Conservation (phyloP, 2,888 invertebrate genomes). For the Digitonthophagus gazella region DNA sequence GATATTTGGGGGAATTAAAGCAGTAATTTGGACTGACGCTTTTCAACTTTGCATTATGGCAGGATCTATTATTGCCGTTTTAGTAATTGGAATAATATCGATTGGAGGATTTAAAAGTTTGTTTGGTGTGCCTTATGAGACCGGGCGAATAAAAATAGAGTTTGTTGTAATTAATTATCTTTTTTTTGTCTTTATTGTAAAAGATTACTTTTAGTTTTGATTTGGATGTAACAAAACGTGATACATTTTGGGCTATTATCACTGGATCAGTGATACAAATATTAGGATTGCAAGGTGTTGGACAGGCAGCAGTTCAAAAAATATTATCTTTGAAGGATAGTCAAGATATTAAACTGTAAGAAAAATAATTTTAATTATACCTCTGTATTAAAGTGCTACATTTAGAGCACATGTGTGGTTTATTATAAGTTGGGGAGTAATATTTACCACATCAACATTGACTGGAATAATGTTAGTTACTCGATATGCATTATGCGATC, state of each 20-base stretch:
- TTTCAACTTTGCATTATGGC: slow-evolving; percentile 58
- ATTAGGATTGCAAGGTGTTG: slow-evolving; percentile 58
- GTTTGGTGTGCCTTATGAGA: slow-evolving; percentile 56
- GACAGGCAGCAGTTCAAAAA: slow-evolving; percentile 61
- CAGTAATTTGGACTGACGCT: slow-evolving; percentile 63
- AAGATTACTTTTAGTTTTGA: slow-evolving; percentile 54
- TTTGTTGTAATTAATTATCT: slow-evolving; percentile 37
- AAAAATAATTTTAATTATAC: not conserved
- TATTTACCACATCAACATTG: slow-evolving; percentile 58
- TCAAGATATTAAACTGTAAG: slow-evolving; percentile 55
- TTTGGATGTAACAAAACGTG: slow-evolving; percentile 58
- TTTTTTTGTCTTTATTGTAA: not conserved
- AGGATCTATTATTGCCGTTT: slow-evolving; percentile 55
- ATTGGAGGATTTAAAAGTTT: slow-evolving; percentile 57
- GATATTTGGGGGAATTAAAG: slow-evolving; percentile 64
- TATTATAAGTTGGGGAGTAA: slow-evolving; percentile 53
- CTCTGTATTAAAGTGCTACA: not conserved
- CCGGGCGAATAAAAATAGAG: slow-evolving; percentile 61
- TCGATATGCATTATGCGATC: slow-evolving; percentile 66
- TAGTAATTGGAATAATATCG: slow-evolving; percentile 55
- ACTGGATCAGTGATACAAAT: slow-evolving; percentile 54
- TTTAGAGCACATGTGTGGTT: slow-evolving; percentile 16
- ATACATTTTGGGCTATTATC: slow-evolving; percentile 61
- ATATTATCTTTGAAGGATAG: slow-evolving; percentile 60
- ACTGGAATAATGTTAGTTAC: slow-evolving; percentile 63